phyloP scores from a whole-genome alignment of 2,888 invertebrate species.

The Phyllotreta striolata region DNA sequence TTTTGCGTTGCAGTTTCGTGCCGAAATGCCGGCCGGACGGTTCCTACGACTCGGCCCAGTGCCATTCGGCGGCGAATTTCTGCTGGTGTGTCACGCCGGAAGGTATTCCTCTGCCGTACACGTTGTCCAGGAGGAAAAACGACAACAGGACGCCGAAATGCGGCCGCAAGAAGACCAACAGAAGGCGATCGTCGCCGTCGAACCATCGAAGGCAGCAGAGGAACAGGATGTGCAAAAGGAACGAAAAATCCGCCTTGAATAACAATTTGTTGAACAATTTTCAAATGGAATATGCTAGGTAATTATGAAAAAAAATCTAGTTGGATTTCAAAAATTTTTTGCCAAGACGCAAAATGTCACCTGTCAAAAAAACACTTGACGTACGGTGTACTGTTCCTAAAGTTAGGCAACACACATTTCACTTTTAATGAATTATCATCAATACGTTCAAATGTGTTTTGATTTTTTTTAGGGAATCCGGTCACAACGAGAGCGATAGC shows the following conservation, averaged over 20 bases:
- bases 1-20: slow-evolving; percentile 62
- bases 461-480: slow-evolving; percentile 50
- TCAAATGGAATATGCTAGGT: slow-evolving; percentile 77
- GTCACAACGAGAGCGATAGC: slow-evolving; percentile 59
- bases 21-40: slow-evolving; percentile 87
- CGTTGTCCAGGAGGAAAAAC: slow-evolving; percentile 68
- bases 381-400: too few relatives aligned
- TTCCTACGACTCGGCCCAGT: slow-evolving; percentile 85
- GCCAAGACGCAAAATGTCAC: too few relatives aligned
- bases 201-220: slow-evolving; percentile 55
- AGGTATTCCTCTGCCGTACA: slow-evolving; percentile 83
- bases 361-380: too few relatives aligned
- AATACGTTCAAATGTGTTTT: too few relatives aligned
- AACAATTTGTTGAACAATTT: slow-evolving; percentile 85
- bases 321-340: too few relatives aligned
- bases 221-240: slow-evolving; percentile 68
- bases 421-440: too few relatives aligned
- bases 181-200: slow-evolving; percentile 69
- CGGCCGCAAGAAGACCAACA: slow-evolving; percentile 59
- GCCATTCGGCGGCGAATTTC: slow-evolving; percentile 73
- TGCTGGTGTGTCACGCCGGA: slow-evolving; percentile 79
- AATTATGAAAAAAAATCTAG: slow-evolving; percentile 1
- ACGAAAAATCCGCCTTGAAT: slow-evolving; percentile 83
- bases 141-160: slow-evolving; percentile 69
- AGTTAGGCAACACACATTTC: too few relatives aligned